Conservation (phyloP, 2,113 vertebrate genomes). For the Gavia stellata region DNA sequence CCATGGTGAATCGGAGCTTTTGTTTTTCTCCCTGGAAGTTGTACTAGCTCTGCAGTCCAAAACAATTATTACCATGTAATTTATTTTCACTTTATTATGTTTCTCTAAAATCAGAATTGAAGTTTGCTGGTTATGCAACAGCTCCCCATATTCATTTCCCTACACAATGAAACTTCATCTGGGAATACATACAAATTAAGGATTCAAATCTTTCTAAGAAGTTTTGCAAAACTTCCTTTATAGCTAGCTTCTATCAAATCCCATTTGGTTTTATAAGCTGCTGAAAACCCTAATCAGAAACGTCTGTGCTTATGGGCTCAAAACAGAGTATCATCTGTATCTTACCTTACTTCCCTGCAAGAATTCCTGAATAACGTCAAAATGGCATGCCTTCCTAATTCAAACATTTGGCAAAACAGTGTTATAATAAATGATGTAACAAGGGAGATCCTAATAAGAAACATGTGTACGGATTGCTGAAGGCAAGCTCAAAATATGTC, state of each 20-base stretch:
- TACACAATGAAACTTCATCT: slow-evolving; percentile 25
- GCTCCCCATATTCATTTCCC: slow-evolving; percentile 18
- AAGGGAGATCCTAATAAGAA: slow-evolving; percentile 40
- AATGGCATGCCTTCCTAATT: background rate
- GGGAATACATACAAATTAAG: slow-evolving; percentile 28
- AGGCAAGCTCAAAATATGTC: slow-evolving; percentile 21
- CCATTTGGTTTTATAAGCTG: slow-evolving; percentile 38
- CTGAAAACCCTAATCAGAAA: slow-evolving; percentile 40
- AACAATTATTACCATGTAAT: slow-evolving; percentile 28
- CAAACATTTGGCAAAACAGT: slow-evolving; percentile 29
- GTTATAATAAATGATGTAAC: slow-evolving; percentile 46
- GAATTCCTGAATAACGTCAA: background rate
- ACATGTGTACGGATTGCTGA: slow-evolving; percentile 22
- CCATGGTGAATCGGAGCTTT: slow-evolving; percentile 22
- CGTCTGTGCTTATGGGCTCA: background rate
- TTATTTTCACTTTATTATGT: slow-evolving; percentile 40
- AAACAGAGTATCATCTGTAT: background rate
- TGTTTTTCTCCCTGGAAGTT: slow-evolving; percentile 42
- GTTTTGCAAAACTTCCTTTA: slow-evolving; percentile 30
- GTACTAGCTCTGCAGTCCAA: background rate
- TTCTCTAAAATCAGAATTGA: background rate
- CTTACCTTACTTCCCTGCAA: background rate
- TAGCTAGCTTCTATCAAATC: slow-evolving; percentile 14
- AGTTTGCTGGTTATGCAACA: slow-evolving; percentile 1
- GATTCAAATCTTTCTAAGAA: slow-evolving; percentile 36